Base-by-base conservation (phyloP, 2,113 vertebrate genomes). In the Anarhynchus alexandrinus region DNA sequence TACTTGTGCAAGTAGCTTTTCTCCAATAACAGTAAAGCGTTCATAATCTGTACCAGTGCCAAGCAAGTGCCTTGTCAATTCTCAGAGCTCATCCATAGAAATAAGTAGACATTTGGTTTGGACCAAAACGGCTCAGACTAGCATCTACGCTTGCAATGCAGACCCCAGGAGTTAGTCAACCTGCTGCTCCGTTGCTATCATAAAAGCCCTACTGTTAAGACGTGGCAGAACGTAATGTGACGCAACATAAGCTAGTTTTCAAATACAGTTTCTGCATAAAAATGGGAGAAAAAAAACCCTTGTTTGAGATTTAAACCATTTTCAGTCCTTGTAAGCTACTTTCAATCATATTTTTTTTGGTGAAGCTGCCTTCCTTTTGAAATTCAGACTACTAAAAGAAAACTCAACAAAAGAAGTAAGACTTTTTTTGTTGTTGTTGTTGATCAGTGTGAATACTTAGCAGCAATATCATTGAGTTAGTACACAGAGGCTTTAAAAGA, bases 161-260 rank as follows among this genome's bases (percentile, higher is more conserved):
- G 66, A 49, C n/a, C 32, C 51, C 15, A 51, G 9, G 34, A 38
- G 30, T 5, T 83, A 26, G 23, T 78, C 38, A 74, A 51, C 40
- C 29, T 47, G 23, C 51, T 77, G 43, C 26, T 64, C 17, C 51
- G 19, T 2, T 21, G n/a, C 30, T 67, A 6, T 20, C 26, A 34
- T 42, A 77, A 67, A 88, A 77, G 5, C 8, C 10, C 14, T 43
- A 43, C 19, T 43, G 15, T 32, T 70, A 49, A 54, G 20, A 43
- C 1, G 0, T 6, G 12, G 13, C 40, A 49, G 66, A 55, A 82
- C 0, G 1, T 43, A 45, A 32, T 1, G 18, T 6, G 18, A 45
- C 40, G 10, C 11, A n/a, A 51, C 29, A 27, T 26, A 80, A 71
- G 1, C 21, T 32, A 34, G 18, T 23, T 90, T 59, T 82, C 51